Base-by-base conservation (phyloP, 2,113 vertebrate genomes). In the Fulica atra region DNA sequence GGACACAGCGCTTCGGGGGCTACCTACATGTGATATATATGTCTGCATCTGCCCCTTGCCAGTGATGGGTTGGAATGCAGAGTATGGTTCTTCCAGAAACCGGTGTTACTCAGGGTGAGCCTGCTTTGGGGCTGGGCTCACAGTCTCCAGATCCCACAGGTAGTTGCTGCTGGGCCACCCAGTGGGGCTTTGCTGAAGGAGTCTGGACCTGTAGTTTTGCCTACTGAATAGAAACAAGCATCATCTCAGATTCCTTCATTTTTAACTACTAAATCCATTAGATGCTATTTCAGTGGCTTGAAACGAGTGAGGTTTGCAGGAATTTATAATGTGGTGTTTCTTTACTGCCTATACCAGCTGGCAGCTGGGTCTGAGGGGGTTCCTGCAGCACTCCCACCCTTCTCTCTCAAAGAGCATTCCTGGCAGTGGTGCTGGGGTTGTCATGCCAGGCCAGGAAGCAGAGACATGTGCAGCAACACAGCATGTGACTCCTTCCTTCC, bases 21-120 rank as follows among this genome's bases (percentile, higher is more conserved):
- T 89, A 26, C 36, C 65, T 64, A 0, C 6, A 0, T 2, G 12
- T 31, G 48, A 11, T n/a, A 40, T 0, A 0, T 13, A 5, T 8
- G 2, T 17, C 48, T 83, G n/a, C 25, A 38, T 24, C 81, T 68
- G 84, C 28, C 42, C 31, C 53, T 51, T 31, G 38, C 33, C 51
- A 18, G 1, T 5, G 69, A 23, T 38, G 61, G 38, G 59, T 11
- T 69, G 73, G 44, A 10, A 13, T 35, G 66, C 71, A 81, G 59
- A 50, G 28, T 20, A 0, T 2, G n/a, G 21, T 4, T 88, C 31
- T 44, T 11, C 19, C 71, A 61, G 63, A 42, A 20, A 48, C 21
- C 11, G 3, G 4, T 8, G 1, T 2, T 16, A 3, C 5, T 14
- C 29, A 16, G 56, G n/a, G 13, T 20, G 64, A 65, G 54, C 36